Evolutionary conservation across 2,797 vertebrate genomes (phyloP).

Genomic region (Selene dorsalis): DNA sequence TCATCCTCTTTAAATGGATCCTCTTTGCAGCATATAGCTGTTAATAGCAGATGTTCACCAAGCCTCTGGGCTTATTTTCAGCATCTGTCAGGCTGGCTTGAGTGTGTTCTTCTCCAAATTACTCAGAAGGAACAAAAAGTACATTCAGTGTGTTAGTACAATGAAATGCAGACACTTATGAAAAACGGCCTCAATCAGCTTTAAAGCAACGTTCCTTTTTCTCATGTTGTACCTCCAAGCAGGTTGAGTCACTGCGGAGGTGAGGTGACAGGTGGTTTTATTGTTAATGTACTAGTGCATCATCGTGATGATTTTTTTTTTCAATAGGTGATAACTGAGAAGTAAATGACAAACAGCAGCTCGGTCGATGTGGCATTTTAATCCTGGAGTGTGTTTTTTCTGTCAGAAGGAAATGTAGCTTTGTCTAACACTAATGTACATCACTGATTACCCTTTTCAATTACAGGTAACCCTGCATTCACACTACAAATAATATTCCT

Average conservation of each 20-base stretch:
- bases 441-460: slow-evolving; percentile 35
- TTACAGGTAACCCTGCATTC: slow-evolving; percentile 45
- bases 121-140: slow-evolving; percentile 36
- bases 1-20: slow-evolving; percentile 45
- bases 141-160: background rate
- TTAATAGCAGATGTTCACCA: slow-evolving; percentile 32
- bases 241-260: slow-evolving; percentile 30
- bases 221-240: slow-evolving; percentile 1
- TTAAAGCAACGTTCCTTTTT: slow-evolving; percentile 8
- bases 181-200: slow-evolving; percentile 28
- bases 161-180: slow-evolving; percentile 11
- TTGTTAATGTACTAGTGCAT: slow-evolving; percentile 14
- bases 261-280: slow-evolving; percentile 11
- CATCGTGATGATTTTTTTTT: slow-evolving; percentile 10
- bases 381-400: slow-evolving; percentile 13
- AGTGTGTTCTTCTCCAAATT: slow-evolving; percentile 12
- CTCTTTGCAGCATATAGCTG: background rate
- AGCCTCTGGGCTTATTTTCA: slow-evolving; percentile 32
- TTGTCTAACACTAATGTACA: slow-evolving; percentile 24
- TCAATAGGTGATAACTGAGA: slow-evolving; percentile 2
- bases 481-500: slow-evolving; percentile 26
- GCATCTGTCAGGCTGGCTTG: slow-evolving; percentile 30
- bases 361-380: background rate
- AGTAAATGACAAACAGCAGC: background rate
- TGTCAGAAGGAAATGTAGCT: background rate